phyloP scores from a whole-genome alignment of 2,797 vertebrate species.

The Lacerta viridis region DNA sequence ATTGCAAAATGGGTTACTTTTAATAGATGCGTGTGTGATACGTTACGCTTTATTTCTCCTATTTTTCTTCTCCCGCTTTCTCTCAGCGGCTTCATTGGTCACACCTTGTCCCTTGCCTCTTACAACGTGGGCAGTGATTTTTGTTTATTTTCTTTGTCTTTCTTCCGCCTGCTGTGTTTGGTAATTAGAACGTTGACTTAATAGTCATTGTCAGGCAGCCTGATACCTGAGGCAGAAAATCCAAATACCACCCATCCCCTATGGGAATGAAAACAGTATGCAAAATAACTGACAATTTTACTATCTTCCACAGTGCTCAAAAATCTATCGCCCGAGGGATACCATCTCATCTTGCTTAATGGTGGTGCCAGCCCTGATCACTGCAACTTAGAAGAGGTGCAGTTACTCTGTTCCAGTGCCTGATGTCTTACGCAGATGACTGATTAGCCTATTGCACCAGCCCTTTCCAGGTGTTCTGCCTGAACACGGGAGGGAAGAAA shows the following conservation, averaged over 20 bases:
- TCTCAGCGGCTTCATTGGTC: background rate
- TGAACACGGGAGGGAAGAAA: background rate
- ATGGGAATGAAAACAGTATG: background rate
- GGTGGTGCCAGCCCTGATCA: background rate
- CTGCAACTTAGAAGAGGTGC: background rate
- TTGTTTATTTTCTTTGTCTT: background rate
- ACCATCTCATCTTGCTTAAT: background rate
- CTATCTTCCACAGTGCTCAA: background rate
- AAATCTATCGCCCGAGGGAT: background rate
- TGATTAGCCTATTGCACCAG: no score
- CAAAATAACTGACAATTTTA: background rate
- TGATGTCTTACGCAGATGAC: background rate
- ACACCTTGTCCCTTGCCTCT: background rate
- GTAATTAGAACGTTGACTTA: background rate
- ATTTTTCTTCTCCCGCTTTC: background rate
- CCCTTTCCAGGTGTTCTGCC: background rate
- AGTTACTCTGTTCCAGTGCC: background rate
- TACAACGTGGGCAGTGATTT: background rate
- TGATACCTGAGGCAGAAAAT: background rate
- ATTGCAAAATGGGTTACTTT: background rate
- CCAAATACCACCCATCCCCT: background rate
- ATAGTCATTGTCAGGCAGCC: background rate
- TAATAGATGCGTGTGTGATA: background rate
- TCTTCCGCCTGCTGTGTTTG: background rate
- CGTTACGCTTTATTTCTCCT: background rate